Evolutionary conservation across 1,140 invertebrate species (phyloP), one percentile per base, ranked within the genome.

Genomic region (Phymastichus coffea): DNA sequence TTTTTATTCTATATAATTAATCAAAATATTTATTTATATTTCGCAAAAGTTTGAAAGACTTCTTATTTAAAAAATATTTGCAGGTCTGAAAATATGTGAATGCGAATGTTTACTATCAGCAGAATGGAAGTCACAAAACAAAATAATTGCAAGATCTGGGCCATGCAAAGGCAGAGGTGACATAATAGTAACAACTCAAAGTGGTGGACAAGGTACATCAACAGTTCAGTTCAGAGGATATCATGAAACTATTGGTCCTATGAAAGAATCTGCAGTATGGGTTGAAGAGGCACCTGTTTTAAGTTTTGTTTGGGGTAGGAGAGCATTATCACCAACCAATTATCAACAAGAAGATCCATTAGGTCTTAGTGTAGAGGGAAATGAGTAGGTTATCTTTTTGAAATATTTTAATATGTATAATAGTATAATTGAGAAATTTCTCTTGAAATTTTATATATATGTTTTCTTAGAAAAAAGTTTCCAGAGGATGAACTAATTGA

Each of bases 191-290:
- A 91, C 89, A 1, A 99, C 97, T 0, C 82, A 83, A 54, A 90
- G 87, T 67, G 97, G 97, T 38, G 97, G 97, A 7, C 83, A 87
- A 70, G 97, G 97, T 15, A 91, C 91, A 14, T 97, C 93, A 46
- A 98, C 95, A 17, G 95, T 99, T 4, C 92, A 96, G 67, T 99
- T 99, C 78, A 87, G 92, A 78, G 87, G 89, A 0, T 92, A 92
- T 70, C 87, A 92, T 77, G 92, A 94, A 74, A 88, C 89, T 2
- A 87, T 93, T 78, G 94, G 94, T 1, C 95, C 96, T 2, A 86
- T 98, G 52, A 97, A 98, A 79, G 97, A 99, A 75, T 96, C 93
- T 69, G 94, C 95, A n/a, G 94, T 99, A 9, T 99, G 97, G 97
- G 93, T 99, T 1, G 96, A 99, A 79, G 96, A 96, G 80, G 88